phyloP scores from a whole-genome alignment of 1,140 invertebrate genomes.

The Stenopsyche tienmushanensis region DNA sequence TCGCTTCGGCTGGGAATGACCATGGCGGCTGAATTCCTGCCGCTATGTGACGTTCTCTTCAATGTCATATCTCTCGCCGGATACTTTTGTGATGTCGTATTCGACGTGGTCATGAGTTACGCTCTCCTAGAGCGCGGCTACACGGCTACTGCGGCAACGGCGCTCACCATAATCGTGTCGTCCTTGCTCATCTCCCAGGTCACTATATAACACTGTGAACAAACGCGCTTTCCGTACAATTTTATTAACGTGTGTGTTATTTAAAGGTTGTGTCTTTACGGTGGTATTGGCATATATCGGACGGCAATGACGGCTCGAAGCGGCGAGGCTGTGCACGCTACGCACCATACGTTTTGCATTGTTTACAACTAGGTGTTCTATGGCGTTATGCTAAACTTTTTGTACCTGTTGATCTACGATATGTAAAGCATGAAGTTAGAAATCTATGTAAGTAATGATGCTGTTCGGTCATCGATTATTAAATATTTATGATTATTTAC shows the following conservation, averaged over 20 bases:
- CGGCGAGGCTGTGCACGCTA: conserved; percentile 47
- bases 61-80: conserved; percentile 88
- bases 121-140: conserved; percentile 69
- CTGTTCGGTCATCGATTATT: not conserved
- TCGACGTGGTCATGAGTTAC: conserved; percentile 82
- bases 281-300: conserved; percentile 56
- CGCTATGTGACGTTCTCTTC: conserved; percentile 85
- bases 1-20: conserved; percentile 33
- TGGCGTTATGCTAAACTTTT: conserved; percentile 89
- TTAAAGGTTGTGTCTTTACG: conserved; percentile 56
- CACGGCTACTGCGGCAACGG: conserved; percentile 62
- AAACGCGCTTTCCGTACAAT: not conserved
- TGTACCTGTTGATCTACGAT: conserved; percentile 78
- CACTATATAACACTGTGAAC: conserved; percentile 43
- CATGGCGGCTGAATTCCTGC: conserved; percentile 76
- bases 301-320: conserved; percentile 46
- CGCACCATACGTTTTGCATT: conserved; percentile 68
- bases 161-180: conserved; percentile 65
- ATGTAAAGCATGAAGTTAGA: conserved; percentile 81
- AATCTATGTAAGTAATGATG: conserved; percentile 55
- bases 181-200: conserved; percentile 77
- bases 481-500: not conserved
- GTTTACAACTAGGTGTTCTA: conserved; percentile 78
- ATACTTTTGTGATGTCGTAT: conserved; percentile 89
- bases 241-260: not conserved